Percentiles rank a stretch among this genome's conserved stretches.
Evolutionary conservation across 2,113 vertebrate species (phyloP).

Genomic region (Pseudonaja textilis): DNA sequence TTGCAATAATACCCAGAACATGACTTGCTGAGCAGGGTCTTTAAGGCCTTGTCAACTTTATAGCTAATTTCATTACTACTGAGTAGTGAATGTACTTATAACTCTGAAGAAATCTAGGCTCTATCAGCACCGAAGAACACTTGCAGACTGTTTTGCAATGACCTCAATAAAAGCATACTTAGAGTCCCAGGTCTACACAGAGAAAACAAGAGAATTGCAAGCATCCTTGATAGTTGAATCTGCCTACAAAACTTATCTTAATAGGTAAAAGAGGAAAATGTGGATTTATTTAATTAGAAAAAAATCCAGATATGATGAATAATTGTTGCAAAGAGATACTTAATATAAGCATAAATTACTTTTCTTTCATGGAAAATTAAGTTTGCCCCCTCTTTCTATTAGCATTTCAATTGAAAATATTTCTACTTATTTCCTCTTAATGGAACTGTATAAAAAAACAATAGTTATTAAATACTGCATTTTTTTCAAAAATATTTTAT

Average conservation of each 20-base stretch:
- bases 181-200: not conserved
- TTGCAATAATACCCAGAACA: not conserved
- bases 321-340: conserved; percentile 38
- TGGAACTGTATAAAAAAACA: conserved; percentile 58
- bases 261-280: conserved; percentile 44
- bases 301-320: conserved; percentile 34
- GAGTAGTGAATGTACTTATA: not conserved
- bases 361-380: conserved; percentile 58
- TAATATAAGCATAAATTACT: conserved; percentile 55
- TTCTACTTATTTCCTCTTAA: conserved; percentile 58
- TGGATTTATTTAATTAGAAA: conserved; percentile 40
- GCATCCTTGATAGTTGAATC: conserved; percentile 31
- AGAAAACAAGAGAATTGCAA: not conserved
- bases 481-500: not conserved
- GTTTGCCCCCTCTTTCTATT: conserved; percentile 20
- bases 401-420: conserved; percentile 59
- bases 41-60: not conserved
- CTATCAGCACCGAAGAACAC: not conserved
- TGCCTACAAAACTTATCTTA: conserved; percentile 45
- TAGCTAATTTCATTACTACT: conserved; percentile 25
- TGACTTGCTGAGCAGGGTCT: not conserved
- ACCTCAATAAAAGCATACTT: not conserved
- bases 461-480: conserved; percentile 18
- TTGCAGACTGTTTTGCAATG: not conserved
- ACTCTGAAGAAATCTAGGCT: not conserved